Base-by-base conservation (phyloP, 2,113 vertebrate genomes). In the Solea solea region DNA sequence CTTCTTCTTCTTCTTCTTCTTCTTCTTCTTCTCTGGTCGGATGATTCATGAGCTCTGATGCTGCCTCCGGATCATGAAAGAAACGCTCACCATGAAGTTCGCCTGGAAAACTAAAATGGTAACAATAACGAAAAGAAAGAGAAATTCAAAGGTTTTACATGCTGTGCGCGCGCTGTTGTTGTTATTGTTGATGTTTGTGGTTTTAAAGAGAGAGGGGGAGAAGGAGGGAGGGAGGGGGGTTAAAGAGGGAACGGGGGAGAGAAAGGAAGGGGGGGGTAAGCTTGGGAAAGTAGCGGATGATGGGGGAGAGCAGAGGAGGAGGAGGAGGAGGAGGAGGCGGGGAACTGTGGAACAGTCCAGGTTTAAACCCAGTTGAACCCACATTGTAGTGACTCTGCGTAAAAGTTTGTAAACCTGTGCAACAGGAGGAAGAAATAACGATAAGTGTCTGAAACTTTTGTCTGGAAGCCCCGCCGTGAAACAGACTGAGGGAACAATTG, bases 81-180 rank as follows among this genome's bases (percentile, higher is more conserved):
- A 94, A 92, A 82, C 89, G 56, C 90, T 94, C 92, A 96, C 93
- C 89, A 97, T 97, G 97, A 96, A 95, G 94, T 94, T 96, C 93
- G 94, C 95, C 91, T 96, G 96, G 96, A 96, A 92, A 95, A 93
- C 92, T 96, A 97, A 97, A 94, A 97, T 97, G 96, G 96, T 97
- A 96, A 95, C 74, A 62, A 27, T 12, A 54, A n/a, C 9, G 10
- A 73, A 39, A 51, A 14, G 28, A 48, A 15, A 64, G 71, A 65
- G 21, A 45, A 39, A n/a, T 15, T 28, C 62, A 34, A 34, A 34
- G 50, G 50, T 45, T 83, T 74, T 54, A 66, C 53, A 45, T 45
- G 69, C 68, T 73, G 54, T 40, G 69, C 49, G 69, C 49, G 69
- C 56, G 65, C 40, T 88, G 82, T 83, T 86, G 82, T 83, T 72